phyloP scores from a whole-genome alignment of 2,888 invertebrate species.

The Ditula angustiorana region DNA sequence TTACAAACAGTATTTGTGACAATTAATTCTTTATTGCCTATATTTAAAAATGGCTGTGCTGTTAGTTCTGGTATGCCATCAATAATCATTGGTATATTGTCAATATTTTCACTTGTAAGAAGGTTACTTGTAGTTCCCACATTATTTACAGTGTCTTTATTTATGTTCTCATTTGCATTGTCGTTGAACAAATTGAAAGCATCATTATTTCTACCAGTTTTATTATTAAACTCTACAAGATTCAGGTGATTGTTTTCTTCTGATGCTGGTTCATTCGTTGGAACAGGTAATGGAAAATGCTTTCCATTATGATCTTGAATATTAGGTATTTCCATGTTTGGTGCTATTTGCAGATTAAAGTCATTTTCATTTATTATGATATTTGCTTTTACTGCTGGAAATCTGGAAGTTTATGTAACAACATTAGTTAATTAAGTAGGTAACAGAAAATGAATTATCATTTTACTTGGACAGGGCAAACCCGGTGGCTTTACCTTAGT shows the following conservation, averaged over 20 bases:
- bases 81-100: background rate
- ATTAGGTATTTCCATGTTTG: constrained; percentile 1
- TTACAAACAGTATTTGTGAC: background rate
- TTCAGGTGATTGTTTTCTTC: background rate
- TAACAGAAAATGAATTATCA: too few relatives aligned
- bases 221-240: background rate
- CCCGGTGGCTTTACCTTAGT: too few relatives aligned
- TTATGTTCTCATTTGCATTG: background rate
- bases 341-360: constrained; percentile 45
- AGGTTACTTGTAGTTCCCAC: background rate
- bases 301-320: background rate
- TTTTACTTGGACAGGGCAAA: too few relatives aligned
- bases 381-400: constrained; percentile 25
- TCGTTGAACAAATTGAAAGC: background rate
- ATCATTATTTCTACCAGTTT: background rate
- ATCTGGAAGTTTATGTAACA: background rate
- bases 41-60: background rate
- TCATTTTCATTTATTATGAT: constrained; percentile 42
- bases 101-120: background rate
- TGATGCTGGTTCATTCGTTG: background rate
- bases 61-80: background rate
- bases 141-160: background rate
- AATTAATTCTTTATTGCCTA: background rate
- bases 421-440: too few relatives aligned
- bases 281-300: background rate